These are phyloP conservation scores for Plemyria rubiginata DNA, from an alignment of 2,888 invertebrate species.

Conservation along the genomic window DNA sequence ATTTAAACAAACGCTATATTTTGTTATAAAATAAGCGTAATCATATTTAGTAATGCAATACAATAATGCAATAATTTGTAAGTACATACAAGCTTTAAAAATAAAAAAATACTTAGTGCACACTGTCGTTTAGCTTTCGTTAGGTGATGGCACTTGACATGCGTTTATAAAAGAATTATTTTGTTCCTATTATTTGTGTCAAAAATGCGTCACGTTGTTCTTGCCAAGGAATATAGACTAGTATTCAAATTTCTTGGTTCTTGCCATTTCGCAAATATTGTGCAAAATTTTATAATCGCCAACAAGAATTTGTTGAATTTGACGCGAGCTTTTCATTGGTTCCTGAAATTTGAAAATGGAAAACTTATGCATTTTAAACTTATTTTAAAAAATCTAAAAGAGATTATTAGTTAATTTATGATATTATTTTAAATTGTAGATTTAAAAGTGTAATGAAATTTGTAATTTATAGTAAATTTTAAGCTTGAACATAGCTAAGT, in stretches of 20 bases:
- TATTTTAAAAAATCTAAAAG: conserved; percentile 54
- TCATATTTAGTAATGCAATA: conserved; percentile 24
- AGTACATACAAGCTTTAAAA: conserved; percentile 19
- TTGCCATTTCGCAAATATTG: conserved; percentile 12
- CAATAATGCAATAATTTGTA: conserved; percentile 30
- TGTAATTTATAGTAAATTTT: conserved; percentile 80
- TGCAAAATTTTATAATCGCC: conserved; percentile 11
- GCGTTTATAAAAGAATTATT: conserved; percentile 13
- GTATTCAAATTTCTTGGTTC: too few species aligned
- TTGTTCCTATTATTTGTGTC: conserved; percentile 21
- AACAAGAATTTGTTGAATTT: conserved; percentile 11
- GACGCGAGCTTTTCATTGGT: conserved; percentile 40
- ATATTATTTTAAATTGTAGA: conserved; percentile 59
- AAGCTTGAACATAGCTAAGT: conserved; percentile 81
- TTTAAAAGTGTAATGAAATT: conserved; percentile 75
- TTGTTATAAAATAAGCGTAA: conserved; percentile 34
- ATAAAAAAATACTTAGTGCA: conserved; percentile 2
- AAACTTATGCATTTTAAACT: conserved; percentile 38
- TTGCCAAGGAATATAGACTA: too few species aligned
- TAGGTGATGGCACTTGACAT: conserved; percentile 4
- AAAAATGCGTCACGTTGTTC: conserved; percentile 6
- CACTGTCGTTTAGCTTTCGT: conserved; percentile 8
- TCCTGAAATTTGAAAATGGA: conserved; percentile 40
- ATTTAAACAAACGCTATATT: conserved; percentile 25
- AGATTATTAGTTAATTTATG: conserved; percentile 73